Percentiles rank a stretch among this genome's conserved stretches.
These are phyloP conservation scores for Mus caroli DNA, from an alignment of 2,797 vertebrate species.

Conservation along the genomic window DNA sequence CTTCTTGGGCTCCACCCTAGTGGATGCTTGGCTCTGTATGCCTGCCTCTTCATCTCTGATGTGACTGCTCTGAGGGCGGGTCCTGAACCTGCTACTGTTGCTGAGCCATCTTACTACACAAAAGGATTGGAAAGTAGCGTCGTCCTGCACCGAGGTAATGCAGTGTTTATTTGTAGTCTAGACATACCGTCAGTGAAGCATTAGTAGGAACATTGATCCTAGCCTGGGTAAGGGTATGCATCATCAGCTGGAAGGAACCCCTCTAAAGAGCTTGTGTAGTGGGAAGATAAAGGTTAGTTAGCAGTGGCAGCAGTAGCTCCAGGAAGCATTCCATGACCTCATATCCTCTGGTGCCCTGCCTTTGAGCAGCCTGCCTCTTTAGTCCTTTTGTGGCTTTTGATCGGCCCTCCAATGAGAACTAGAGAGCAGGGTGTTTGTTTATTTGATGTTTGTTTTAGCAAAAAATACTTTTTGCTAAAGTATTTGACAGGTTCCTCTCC, in stretches of 20 bases:
- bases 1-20: background rate
- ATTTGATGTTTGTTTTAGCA: background rate
- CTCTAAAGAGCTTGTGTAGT: background rate
- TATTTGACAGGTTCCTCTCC: background rate
- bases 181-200: background rate
- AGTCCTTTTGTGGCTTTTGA: background rate
- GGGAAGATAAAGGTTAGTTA: background rate
- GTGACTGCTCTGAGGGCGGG: background rate
- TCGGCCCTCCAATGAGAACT: background rate
- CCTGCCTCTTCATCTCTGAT: background rate
- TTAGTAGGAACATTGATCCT: background rate
- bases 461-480: background rate
- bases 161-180: background rate
- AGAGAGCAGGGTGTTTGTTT: background rate
- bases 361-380: background rate
- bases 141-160: no score
- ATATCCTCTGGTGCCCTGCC: background rate
- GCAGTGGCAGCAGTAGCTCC: background rate
- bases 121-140: background rate
- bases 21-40: background rate
- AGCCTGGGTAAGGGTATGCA: background rate
- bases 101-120: background rate
- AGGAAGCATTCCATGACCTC: background rate
- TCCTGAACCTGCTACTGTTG: background rate
- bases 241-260: background rate